These are phyloP conservation scores for Promerops cafer DNA, from an alignment of 2,113 vertebrate genomes.

Conservation along the genomic window DNA sequence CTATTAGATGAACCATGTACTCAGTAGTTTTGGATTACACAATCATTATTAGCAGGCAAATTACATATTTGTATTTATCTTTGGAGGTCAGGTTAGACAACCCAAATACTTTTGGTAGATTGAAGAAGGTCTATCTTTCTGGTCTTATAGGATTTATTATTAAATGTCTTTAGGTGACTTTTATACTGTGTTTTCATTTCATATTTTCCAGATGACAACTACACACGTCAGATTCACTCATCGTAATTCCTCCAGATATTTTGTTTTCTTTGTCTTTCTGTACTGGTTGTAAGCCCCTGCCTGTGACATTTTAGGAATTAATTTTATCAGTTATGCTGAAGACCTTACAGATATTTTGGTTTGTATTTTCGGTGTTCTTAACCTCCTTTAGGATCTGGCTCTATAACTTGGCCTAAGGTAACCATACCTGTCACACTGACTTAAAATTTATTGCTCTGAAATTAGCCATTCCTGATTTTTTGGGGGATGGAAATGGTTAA, in stretches of 20 bases:
- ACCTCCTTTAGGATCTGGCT: background rate
- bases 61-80: background rate
- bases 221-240: background rate
- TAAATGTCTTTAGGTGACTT: background rate
- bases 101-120: background rate
- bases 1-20: background rate
- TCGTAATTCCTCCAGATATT: background rate
- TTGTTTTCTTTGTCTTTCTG: background rate
- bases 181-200: background rate
- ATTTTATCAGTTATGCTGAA: background rate
- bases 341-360: background rate
- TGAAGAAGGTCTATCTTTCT: background rate
- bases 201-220: background rate
- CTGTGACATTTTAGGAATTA: background rate
- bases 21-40: background rate
- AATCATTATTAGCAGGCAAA: background rate
- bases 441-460: background rate
- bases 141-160: background rate
- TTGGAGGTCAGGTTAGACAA: background rate
- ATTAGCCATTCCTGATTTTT: background rate
- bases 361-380: background rate
- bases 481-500: background rate
- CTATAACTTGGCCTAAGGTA: background rate
- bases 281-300: background rate
- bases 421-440: accelerated